Evolutionary conservation across 1,140 invertebrate genomes (phyloP), one percentile per base, ranked within the genome.

Genomic region (Coboldia fuscipes): DNA sequence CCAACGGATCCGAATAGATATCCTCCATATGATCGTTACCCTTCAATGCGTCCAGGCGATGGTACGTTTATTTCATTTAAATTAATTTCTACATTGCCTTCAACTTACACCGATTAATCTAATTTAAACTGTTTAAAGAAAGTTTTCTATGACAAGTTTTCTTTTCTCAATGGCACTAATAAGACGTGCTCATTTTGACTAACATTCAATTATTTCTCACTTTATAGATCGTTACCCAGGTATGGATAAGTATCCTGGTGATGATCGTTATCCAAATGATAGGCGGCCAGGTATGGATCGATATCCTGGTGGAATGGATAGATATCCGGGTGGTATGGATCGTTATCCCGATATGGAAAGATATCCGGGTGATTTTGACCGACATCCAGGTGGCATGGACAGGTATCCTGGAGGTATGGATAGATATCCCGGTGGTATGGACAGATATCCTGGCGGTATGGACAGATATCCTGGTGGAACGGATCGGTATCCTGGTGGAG

Each of bases 211-310:
- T n/a, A n/a, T n/a, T n/a, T n/a, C n/a, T n/a, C n/a, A n/a, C n/a
- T n/a, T n/a, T n/a, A n/a, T n/a, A 17, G 47, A 50, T 46, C 48
- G 37, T 40, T 23, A 42, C 13, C 33, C 50, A 1, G 52, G 37
- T 13, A 50, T 54, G 32, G 55, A 56, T 41, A 51, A 51, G 28
- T 54, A 59, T 40, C 57, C 61, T 33, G 42, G 41, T 18, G 46
- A 57, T 48, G 45, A 62, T 51, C 54, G 61, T 54, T 56, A 53
- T 40, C 58, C 57, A 36, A 52, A 49, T 51, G 62, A 56, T 59
- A 60, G 50, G 51, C 62, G 29, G 57, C 60, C 28, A 23, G 41
- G 34, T 36, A 38, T 41, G 39, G 48, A 47, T 34, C 37, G 45
- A 36, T 46, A 49, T 38, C 47, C 43, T 17, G 30, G 35, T 39